These are phyloP conservation scores for Ibycter americanus DNA, from an alignment of 2,797 vertebrate genomes.

Conservation along the genomic window DNA sequence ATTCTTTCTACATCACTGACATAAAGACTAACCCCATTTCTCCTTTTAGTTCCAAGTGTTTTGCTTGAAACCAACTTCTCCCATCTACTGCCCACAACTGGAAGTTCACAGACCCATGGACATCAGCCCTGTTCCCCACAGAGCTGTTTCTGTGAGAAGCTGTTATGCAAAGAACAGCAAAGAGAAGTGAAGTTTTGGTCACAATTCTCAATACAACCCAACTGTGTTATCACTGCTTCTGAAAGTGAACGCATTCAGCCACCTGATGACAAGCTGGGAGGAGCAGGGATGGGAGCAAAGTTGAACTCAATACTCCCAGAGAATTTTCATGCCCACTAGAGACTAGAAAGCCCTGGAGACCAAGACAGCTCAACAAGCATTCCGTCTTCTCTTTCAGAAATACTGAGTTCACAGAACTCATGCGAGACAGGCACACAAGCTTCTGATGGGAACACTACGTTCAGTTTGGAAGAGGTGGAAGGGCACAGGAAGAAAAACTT, in stretches of 20 bases:
- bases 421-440: fast-evolving
- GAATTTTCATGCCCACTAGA: not conserved
- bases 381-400: not conserved
- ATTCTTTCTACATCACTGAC: not conserved
- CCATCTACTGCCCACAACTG: not conserved
- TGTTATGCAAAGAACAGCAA: not conserved
- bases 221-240: not conserved
- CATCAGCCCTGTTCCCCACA: not conserved
- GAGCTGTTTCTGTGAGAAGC: not conserved
- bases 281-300: not conserved
- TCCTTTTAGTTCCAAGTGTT: not conserved
- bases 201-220: not conserved
- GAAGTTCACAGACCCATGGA: not conserved
- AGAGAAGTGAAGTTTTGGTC: not conserved
- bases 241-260: not conserved
- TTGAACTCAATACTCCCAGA: not conserved
- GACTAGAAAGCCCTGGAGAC: not conserved
- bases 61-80: not conserved
- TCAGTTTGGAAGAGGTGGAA: not conserved
- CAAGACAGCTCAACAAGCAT: not conserved
- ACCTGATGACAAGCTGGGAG: not conserved
- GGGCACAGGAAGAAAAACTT: not conserved
- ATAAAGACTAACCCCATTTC: not conserved
- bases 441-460: not conserved
- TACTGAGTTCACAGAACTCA: not conserved